phyloP scores from a whole-genome alignment of 2,797 vertebrate species.

The Danionella dracula region DNA sequence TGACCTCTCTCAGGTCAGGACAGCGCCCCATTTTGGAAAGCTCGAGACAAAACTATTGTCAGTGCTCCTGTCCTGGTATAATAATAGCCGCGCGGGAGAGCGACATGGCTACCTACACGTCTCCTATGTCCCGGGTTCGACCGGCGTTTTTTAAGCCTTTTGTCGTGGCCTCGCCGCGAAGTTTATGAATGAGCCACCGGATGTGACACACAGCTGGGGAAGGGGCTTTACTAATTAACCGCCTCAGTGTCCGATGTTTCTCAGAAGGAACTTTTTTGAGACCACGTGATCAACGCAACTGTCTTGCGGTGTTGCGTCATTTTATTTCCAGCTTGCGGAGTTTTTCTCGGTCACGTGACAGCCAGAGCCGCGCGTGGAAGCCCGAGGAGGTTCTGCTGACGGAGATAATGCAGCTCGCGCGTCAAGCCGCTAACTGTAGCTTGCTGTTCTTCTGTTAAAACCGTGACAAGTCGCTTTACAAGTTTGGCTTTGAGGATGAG shows the following conservation, averaged over 20 bases:
- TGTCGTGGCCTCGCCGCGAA: background rate
- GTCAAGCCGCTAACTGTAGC: background rate
- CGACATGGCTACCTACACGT: conserved; percentile 37
- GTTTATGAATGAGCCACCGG: conserved; percentile 20
- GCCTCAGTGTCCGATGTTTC: background rate
- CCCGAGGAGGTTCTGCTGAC: conserved; percentile 6
- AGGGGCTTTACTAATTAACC: conserved; percentile 7
- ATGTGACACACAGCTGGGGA: conserved; percentile 15
- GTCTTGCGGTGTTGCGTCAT: conserved; percentile 13
- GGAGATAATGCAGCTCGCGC: background rate
- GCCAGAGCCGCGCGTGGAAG: background rate
- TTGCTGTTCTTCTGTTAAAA: background rate
- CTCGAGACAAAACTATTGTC: conserved; percentile 28
- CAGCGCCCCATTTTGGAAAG: conserved; percentile 17
- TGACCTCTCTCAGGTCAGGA: conserved; percentile 37
- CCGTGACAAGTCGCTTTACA: background rate
- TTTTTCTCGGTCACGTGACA: background rate
- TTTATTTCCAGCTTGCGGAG: background rate
- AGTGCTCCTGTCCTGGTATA: conserved; percentile 8
- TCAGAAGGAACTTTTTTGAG: background rate
- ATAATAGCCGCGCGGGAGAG: conserved; percentile 21
- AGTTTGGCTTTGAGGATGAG: too few relatives aligned
- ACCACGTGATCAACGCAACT: background rate
- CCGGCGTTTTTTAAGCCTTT: background rate
- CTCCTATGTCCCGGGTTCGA: background rate